Base-by-base conservation (phyloP, 1,140 invertebrate species). In the Trypoxylus dichotomus region DNA sequence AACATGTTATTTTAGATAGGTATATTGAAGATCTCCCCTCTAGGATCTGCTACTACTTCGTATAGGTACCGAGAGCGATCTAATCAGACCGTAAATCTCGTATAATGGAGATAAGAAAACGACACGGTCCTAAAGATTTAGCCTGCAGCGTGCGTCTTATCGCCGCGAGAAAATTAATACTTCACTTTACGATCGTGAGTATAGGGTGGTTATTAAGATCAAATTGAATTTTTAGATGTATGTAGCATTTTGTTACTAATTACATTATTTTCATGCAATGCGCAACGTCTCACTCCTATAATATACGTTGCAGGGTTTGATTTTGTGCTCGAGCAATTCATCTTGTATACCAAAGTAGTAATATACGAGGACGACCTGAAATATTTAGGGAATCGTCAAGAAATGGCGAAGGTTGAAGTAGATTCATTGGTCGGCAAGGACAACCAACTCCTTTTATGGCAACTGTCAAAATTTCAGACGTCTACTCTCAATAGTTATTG, bases 51-150 rank as follows among this genome's bases (percentile, higher is more conserved):
- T 24, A 24, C 60, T 63, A 13, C 60, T 19, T 63, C 21, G 60
- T 8, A 63, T 24, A 63, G 13, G 60, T 19, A 47, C 21, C 25
- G 25, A 19, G 19, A 63, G 3, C 60, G 60, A 63, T 63, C 24
- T 63, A 63, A 63, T 63, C 60, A 19, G 24, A 63, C 24, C 60
- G 60, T 63, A 63, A 63, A 63, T 27, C 19, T 63, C 19, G 21
- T 3, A 11, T 10, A 63, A 63, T 24, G 21, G 60, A 63, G 60
- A 63, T 63, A 63, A 63, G 60, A 63, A 63, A 63, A 63, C 58
- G 25, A 63, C 60, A 63, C 10, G n/a, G 60, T 24, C 60, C 60
- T 63, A 63, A 63, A 63, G 10, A 25, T 27, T 37, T 63, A 63
- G 19, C 60, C 60, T 27, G 25, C 19, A 27, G 60, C 60, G 19